Evolutionary conservation across 2,113 vertebrate species (phyloP), one percentile per base, ranked within the genome.

Genomic region (Stomatorhinus ivindoensis): DNA sequence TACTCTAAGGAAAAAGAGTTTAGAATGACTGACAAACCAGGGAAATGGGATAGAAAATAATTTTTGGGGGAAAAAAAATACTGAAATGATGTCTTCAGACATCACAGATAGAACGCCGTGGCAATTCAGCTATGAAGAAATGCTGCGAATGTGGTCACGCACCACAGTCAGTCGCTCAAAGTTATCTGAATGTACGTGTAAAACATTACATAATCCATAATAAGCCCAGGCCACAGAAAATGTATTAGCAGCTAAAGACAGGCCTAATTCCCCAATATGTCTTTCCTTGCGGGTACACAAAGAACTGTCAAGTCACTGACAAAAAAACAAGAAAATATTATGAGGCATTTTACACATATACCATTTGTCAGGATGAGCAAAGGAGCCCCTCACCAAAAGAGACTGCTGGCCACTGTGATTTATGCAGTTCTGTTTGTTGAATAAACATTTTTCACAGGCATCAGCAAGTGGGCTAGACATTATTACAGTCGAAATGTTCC

Each of bases 401-500:
- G 76, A 50, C 39, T 53, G 51, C 27, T 89, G 48, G 51, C 88
- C 42, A 61, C 24, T 31, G 80, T 31, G 88, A 80, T 84, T 89
- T 89, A 85, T 47, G 51, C 80, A 48, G 80, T 58, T 61, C 42
- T 61, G 53, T 89, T 89, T 90, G 88, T 90, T 89, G 86, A 91
- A 91, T 89, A 89, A 91, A 88, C 73, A 46, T 39, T 42, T 55
- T 89, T 87, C 27, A 80, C 53, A 50, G 69, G 89, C 80, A 87
- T 91, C 89, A 84, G 80, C 87, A 76, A 91, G 83, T 21, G 39
- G 65, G 53, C 50, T 87, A 53, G 24, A 61, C n/a, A 46, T 65
- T 89, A 83, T 88, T 89, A 86, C 90, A 89, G 90, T 87, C 80
- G 50, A 73, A 51, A 65, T 92, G 90, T 90, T 50, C 84, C 13